Conservation (phyloP, 2,888 invertebrate species). For the Ptycholaimellus sp. region DNA sequence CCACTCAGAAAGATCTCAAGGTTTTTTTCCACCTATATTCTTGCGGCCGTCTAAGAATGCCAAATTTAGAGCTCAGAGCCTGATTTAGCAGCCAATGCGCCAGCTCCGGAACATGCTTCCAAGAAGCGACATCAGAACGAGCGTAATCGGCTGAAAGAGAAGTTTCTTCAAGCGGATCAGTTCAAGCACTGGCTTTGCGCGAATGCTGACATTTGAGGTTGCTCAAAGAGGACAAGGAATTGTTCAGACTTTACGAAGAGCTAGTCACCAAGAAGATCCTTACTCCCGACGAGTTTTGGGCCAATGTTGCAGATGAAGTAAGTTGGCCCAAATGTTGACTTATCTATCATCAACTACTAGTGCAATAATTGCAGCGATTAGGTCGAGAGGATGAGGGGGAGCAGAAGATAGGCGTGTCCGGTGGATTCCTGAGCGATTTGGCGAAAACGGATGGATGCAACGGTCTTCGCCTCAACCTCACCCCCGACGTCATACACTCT, state of each 20-base stretch:
- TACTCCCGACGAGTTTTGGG: conserved; percentile 90
- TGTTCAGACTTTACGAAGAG: conserved; percentile 65
- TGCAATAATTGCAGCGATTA: not conserved
- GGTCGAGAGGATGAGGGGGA: conserved; percentile 8
- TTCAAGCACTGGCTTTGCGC: too few species aligned
- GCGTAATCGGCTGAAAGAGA: conserved; percentile 1
- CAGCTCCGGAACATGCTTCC: too few species aligned
- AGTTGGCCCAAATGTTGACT: not conserved
- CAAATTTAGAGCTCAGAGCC: too few species aligned
- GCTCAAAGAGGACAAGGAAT: conserved; percentile 13
- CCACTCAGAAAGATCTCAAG: too few species aligned
- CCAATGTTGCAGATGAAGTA: conserved; percentile 11
- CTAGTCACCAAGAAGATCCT: conserved; percentile 84
- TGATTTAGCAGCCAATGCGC: too few species aligned
- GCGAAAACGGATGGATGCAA: conserved; percentile 18
- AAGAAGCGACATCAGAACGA: not conserved
- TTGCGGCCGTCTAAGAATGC: too few species aligned
- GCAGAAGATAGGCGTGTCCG: conserved; percentile 50
- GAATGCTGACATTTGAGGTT: too few species aligned
- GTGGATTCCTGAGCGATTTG: conserved; percentile 35
- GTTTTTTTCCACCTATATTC: too few species aligned
- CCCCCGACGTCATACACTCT: conserved; percentile 81
- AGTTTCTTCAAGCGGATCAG: too few species aligned
- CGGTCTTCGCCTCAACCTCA: conserved; percentile 53
- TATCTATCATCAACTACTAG: conserved; percentile 7